These are phyloP conservation scores for Bombyx mori DNA, from an alignment of 1,140 invertebrate genomes.

Conservation along the genomic window DNA sequence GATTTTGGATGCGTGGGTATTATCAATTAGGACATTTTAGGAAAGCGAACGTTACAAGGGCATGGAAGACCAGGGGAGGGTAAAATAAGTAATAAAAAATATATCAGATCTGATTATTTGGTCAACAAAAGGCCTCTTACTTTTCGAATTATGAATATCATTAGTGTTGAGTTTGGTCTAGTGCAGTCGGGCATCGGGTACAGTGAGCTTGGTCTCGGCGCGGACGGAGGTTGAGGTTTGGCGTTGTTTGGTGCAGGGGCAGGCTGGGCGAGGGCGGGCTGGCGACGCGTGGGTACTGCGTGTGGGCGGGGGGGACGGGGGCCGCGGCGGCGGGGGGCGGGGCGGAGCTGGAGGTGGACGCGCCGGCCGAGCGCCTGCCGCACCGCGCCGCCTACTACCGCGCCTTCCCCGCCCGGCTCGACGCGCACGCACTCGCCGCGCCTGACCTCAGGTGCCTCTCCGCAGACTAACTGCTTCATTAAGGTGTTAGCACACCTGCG, in stretches of 20 bases:
- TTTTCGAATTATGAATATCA: too few species aligned
- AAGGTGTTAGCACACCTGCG: too few species aligned
- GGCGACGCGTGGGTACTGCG: slow-evolving; percentile 46
- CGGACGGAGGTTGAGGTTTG: slow-evolving; percentile 2
- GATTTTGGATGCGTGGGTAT: too few species aligned
- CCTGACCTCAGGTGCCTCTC: slow-evolving; percentile 59
- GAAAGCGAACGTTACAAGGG: too few species aligned
- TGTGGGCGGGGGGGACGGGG: slow-evolving; percentile 44
- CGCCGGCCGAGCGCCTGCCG: slow-evolving; percentile 81
- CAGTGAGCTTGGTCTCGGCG: not conserved
- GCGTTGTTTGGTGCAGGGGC: slow-evolving; percentile 32
- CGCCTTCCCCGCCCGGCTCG: slow-evolving; percentile 89
- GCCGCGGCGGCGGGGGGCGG: slow-evolving; percentile 12
- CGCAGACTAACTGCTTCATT: slow-evolving; percentile 13
- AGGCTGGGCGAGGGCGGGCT: slow-evolving; percentile 47
- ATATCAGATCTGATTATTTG: too few species aligned
- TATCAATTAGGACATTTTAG: too few species aligned
- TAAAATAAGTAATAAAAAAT: too few species aligned
- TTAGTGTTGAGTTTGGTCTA: too few species aligned
- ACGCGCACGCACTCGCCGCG: slow-evolving; percentile 83
- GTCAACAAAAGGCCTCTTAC: too few species aligned
- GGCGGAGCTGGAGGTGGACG: slow-evolving; percentile 84
- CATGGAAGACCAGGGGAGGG: too few species aligned
- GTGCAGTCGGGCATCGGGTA: too few species aligned
- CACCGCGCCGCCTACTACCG: slow-evolving; percentile 80